Percentiles rank a stretch among this genome's conserved stretches.
phyloP scores from a whole-genome alignment of 37 sponge, comb jelly and placozoan genomes.

The Chondrosia reniformis region DNA sequence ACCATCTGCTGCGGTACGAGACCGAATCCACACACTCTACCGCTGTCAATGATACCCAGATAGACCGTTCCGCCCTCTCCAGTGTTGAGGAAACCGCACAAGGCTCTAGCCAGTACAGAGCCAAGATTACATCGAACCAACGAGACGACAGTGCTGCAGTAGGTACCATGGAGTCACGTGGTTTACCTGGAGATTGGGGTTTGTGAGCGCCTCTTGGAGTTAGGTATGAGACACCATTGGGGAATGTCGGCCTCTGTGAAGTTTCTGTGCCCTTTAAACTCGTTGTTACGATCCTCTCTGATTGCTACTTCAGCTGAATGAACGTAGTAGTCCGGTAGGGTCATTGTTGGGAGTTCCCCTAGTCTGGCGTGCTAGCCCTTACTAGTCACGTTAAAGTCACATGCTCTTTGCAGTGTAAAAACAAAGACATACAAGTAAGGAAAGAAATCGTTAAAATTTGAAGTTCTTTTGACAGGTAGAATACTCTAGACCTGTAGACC shows the following conservation, averaged over 20 bases:
- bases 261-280: conserved; percentile 66
- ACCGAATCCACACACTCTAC: conserved; percentile 39
- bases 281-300: conserved; percentile 43
- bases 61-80: conserved; percentile 61
- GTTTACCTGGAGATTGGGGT: conserved; percentile 51
- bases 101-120: conserved; percentile 20
- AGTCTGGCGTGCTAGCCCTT: too few species aligned
- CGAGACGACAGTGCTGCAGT: neutral
- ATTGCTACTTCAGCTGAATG: conserved; percentile 10
- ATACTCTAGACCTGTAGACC: too few species aligned
- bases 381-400: too few species aligned
- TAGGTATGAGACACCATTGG: conserved; percentile 19
- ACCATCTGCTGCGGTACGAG: conserved; percentile 39
- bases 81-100: conserved; percentile 74
- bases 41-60: conserved; percentile 57
- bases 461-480: too few species aligned
- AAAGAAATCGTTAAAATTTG: too few species aligned
- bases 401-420: too few species aligned
- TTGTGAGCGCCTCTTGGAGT: conserved; percentile 6
- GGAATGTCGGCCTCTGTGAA: conserved; percentile 52
- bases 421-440: too few species aligned
- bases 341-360: too few species aligned
- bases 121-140: neutral
- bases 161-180: neutral
- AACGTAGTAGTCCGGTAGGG: too few species aligned